A percentile compares a stretch with the other conserved stretches of the same genome.
Evolutionary conservation across 2,113 vertebrate genomes (phyloP).

Genomic region (Dromaius novaehollandiae): DNA sequence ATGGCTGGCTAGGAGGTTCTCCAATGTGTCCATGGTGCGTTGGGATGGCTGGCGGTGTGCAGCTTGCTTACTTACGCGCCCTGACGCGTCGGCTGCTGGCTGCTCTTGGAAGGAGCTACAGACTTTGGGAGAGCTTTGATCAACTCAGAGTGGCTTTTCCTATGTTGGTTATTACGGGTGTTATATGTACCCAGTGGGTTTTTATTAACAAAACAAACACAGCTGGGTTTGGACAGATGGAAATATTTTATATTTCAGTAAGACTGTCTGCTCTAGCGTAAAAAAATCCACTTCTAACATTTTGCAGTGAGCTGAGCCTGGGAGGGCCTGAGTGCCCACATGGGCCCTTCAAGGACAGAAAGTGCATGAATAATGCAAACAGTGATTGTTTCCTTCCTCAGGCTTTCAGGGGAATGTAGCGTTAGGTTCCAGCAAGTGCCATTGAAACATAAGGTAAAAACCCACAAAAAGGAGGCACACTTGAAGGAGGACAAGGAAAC

Average conservation of each 20-base stretch:
- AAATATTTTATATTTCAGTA: not conserved
- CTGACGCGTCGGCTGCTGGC: not conserved
- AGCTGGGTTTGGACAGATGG: not conserved
- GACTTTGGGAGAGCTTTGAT: not conserved
- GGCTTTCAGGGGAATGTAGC: not conserved
- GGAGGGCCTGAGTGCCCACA: not conserved
- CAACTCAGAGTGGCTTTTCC: not conserved
- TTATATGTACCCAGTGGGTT: not conserved
- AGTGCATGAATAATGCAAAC: not conserved
- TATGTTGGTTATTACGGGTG: not conserved
- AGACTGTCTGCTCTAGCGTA: not conserved
- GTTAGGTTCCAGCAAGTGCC: not conserved
- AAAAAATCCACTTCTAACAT: not conserved
- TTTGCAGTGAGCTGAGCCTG: not conserved
- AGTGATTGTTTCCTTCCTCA: not conserved
- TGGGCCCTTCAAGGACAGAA: not conserved
- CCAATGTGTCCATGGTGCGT: not conserved
- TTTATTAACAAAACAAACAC: not conserved
- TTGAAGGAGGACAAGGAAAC: not conserved
- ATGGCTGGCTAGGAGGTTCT: too few species aligned
- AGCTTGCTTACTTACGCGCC: not conserved
- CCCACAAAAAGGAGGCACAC: not conserved
- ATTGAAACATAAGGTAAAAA: slow-evolving; percentile 30
- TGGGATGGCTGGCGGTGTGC: not conserved
- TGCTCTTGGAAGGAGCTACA: not conserved